phyloP scores from a whole-genome alignment of 2,888 invertebrate species.

The Leptopilina myrica region DNA sequence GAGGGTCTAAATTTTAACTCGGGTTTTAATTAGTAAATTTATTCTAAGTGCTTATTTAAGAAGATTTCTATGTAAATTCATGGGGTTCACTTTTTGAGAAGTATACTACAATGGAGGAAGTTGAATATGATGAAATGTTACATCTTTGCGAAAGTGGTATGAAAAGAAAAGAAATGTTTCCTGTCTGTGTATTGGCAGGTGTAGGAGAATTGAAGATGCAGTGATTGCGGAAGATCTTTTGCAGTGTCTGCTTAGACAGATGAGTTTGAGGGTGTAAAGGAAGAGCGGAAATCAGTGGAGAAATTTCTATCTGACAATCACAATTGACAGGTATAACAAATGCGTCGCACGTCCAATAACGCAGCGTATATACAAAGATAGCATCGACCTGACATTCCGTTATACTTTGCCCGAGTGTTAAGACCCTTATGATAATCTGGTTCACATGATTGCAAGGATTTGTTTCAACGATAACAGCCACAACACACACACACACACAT shows the following conservation, averaged over 20 bases:
- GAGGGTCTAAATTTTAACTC: no score
- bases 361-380: conserved; percentile 58
- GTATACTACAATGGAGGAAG: background rate
- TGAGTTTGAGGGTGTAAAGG: conserved; percentile 27
- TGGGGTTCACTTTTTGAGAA: no score
- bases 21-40: no score
- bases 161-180: conserved; percentile 18
- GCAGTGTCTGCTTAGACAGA: conserved; percentile 34
- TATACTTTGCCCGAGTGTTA: conserved; percentile 47
- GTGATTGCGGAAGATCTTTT: conserved; percentile 34
- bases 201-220: conserved; percentile 25
- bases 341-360: conserved; percentile 62
- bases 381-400: conserved; percentile 57
- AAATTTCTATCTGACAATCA: conserved; percentile 60
- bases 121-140: conserved; percentile 18
- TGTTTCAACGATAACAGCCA: conserved; percentile 64
- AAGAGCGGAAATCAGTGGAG: conserved; percentile 44
- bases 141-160: conserved; percentile 14
- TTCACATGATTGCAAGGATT: conserved; percentile 65
- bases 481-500: conserved; percentile 45
- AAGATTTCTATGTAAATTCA: no score
- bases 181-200: background rate
- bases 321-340: conserved; percentile 68
- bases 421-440: conserved; percentile 64
- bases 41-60: no score